Evolutionary conservation across 2,888 invertebrate species (phyloP), one percentile per base, ranked within the genome.

Genomic region (Dorcus hopei): DNA sequence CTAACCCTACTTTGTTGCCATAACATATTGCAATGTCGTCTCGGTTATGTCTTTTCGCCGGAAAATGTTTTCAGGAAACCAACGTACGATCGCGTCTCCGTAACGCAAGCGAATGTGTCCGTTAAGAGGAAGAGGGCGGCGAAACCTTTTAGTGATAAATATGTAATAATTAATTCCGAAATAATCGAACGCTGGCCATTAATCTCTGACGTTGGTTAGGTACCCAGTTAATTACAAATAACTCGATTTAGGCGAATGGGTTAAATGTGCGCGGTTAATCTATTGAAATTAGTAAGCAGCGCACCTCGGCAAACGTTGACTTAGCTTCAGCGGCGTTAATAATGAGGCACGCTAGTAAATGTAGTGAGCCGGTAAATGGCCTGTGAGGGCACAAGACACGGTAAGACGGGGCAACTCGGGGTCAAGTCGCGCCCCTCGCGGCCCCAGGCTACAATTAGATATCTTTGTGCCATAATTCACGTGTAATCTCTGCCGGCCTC

Each of bases 381-480:
- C 76, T 76, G 77, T 77, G 71, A 75, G 74, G 71, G 69, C 65
- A 69, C 65, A 69, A 66, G 69, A 61, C 61, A 64, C 65, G 53
- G 61, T 63, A 63, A 62, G 62, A 65, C 65, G 52, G 54, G 58
- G 62, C 54, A 58, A 65, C 43, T 49, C 61, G 59, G 73, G 77
- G 76, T 76, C 74, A 76, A 77, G 76, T 73, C 70, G 71, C 70
- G 61, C 61, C 73, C 64, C 67, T 58, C 65, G 65, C 61, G 68
- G 70, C 71, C 74, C 67, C 62, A 68, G 76, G 72, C 78, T 76
- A 79, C 80, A 80, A 80, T 80, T 80, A 80, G 80, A 80, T 80
- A 80, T 80, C 80, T 80, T 79, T 78, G 77, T 76, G 77, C 79
- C 77, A 80, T 80, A 80, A 80, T 85, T 85, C 84, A 84, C 80